A percentile compares a stretch with the other conserved stretches of the same genome.
phyloP scores from a whole-genome alignment of 2,797 vertebrate genomes.

The Miichthys miiuy region DNA sequence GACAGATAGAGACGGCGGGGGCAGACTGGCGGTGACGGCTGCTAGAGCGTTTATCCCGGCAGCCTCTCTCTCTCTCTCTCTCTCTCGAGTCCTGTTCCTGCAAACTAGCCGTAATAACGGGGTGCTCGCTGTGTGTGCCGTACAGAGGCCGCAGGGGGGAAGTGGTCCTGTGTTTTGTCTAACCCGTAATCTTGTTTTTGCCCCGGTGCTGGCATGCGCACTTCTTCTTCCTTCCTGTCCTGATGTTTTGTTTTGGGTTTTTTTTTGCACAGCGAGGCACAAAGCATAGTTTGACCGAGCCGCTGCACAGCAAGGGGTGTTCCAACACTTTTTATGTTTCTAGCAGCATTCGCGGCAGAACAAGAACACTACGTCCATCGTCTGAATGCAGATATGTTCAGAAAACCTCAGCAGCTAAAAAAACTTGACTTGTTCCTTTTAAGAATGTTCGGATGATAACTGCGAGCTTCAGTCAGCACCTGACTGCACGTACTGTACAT shows the following conservation, averaged over 20 bases:
- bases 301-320: neutral
- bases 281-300: conserved; percentile 20
- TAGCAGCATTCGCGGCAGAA: neutral
- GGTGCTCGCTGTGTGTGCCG: conserved; percentile 41
- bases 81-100: conserved; percentile 51
- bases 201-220: conserved; percentile 54
- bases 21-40: conserved; percentile 40
- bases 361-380: neutral
- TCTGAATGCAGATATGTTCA: conserved; percentile 16
- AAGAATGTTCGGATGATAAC: neutral
- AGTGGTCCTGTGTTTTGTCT: conserved; percentile 70
- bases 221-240: conserved; percentile 60
- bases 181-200: conserved; percentile 69
- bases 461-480: neutral
- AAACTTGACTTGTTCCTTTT: neutral
- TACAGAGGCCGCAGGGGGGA: conserved; percentile 26
- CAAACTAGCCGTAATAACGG: conserved; percentile 64
- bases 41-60: conserved; percentile 54
- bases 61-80: conserved; percentile 40
- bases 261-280: conserved; percentile 10
- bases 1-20: conserved; percentile 28
- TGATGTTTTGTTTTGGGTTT: conserved; percentile 6
- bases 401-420: conserved; percentile 21
- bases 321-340: conserved; percentile 4
- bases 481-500: neutral